Conservation (phyloP, 2,888 invertebrate genomes). For the Zhengitettix transpicula region DNA sequence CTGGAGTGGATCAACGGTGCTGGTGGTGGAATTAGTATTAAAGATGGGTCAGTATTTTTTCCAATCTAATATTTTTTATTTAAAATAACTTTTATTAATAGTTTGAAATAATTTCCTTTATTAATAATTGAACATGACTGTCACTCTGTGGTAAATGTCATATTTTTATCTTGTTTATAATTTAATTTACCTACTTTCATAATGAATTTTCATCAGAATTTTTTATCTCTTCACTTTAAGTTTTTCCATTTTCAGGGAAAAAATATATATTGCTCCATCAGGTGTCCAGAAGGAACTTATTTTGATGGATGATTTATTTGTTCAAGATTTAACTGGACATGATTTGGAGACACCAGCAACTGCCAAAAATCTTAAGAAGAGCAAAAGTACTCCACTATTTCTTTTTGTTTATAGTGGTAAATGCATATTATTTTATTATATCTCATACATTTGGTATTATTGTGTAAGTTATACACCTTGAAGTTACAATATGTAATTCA, state of each 20-base stretch:
- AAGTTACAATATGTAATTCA: too few relatives aligned
- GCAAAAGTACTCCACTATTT: constrained; percentile 90
- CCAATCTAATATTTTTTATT: not conserved
- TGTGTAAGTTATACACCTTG: too few relatives aligned
- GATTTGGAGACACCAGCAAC: constrained; percentile 63
- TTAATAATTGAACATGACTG: not conserved
- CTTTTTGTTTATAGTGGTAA: constrained; percentile 67
- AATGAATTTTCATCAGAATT: not conserved
- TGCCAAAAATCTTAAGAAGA: constrained; percentile 68
- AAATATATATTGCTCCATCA: constrained; percentile 91
- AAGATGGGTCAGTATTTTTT: constrained; percentile 44
- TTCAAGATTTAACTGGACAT: constrained; percentile 64
- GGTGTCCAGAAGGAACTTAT: constrained; percentile 94
- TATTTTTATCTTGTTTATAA: too few relatives aligned
- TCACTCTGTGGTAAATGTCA: too few relatives aligned
- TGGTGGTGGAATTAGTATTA: constrained; percentile 89
- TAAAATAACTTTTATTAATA: not conserved
- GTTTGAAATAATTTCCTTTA: constrained; percentile 5
- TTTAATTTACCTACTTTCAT: too few relatives aligned
- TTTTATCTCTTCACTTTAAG: not conserved
- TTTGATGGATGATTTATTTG: constrained; percentile 72
- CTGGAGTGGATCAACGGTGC: constrained; percentile 95
- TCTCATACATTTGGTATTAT: too few relatives aligned
- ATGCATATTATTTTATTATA: too few relatives aligned
- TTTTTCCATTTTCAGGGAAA: constrained; percentile 36